These are phyloP conservation scores for Vulpes lagopus DNA, from an alignment of 2,113 vertebrate species.

Conservation along the genomic window DNA sequence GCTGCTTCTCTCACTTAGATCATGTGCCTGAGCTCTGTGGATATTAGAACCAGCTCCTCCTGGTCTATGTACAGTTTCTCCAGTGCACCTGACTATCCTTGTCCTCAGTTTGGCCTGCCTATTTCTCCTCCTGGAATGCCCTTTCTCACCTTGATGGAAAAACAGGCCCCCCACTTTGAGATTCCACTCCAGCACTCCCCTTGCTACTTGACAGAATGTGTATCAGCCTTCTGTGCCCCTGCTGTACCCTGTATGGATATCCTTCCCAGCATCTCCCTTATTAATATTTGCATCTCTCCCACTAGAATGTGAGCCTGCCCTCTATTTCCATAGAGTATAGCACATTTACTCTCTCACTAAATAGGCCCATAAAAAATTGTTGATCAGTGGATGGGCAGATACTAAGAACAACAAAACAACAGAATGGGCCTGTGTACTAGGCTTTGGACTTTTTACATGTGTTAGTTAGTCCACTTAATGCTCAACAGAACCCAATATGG, in stretches of 20 bases:
- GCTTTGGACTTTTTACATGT: not conserved
- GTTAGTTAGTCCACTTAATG: not conserved
- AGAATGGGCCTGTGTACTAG: not conserved
- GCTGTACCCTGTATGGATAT: fast-evolving
- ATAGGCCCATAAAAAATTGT: not conserved
- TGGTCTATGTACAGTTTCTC: not conserved
- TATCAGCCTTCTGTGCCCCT: too few relatives aligned
- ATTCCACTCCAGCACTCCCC: not conserved
- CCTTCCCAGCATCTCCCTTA: not conserved
- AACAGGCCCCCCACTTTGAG: not conserved
- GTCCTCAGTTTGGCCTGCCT: not conserved
- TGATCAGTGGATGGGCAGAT: not conserved
- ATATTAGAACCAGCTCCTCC: not conserved
- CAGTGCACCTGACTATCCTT: not conserved
- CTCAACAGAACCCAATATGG: not conserved
- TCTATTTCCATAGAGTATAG: not conserved
- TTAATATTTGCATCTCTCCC: not conserved
- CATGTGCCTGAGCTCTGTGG: too few relatives aligned
- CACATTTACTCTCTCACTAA: not conserved
- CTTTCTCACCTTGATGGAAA: not conserved
- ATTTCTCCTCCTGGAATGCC: not conserved
- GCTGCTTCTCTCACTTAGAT: not conserved
- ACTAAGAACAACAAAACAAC: not conserved
- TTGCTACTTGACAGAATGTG: not conserved
- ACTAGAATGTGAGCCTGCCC: not conserved